A percentile compares a stretch with the other conserved stretches of the same genome.
Conservation (phyloP, 2,113 vertebrate genomes). For the Leuciscus idus region DNA sequence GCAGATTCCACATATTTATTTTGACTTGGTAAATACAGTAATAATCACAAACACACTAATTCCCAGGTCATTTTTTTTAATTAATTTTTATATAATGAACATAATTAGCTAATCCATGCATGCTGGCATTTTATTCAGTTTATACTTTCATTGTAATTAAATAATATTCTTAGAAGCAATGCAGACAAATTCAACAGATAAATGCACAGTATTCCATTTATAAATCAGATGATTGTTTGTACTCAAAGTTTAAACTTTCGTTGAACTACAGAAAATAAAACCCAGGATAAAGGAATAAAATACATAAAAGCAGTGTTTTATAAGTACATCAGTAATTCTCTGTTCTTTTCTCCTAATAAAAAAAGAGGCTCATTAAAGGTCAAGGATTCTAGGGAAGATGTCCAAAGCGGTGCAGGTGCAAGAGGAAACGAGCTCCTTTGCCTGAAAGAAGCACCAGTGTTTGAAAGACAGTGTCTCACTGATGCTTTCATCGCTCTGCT, state of each 20-base stretch:
- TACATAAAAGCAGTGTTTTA: conserved; percentile 7
- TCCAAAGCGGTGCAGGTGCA: conserved; percentile 58
- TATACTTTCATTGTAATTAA: no score
- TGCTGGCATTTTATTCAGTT: no score
- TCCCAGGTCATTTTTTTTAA: background rate
- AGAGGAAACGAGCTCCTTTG: conserved; percentile 53
- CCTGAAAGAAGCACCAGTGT: conserved; percentile 58
- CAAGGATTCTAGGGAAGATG: conserved; percentile 51
- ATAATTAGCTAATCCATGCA: no score
- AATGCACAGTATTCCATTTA: background rate
- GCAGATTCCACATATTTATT: no score
- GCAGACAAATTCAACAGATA: background rate
- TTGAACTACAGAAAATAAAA: background rate
- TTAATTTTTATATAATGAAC: no score
- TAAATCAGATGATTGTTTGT: background rate
- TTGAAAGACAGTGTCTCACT: conserved; percentile 52
- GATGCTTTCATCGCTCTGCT: conserved; percentile 45
- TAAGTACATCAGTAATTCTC: background rate
- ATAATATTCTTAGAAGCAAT: background rate
- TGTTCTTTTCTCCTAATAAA: conserved; percentile 8
- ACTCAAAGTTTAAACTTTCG: background rate
- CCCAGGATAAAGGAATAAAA: background rate
- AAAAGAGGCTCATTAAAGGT: conserved; percentile 45
- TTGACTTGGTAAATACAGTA: background rate
- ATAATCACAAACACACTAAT: background rate